Evolutionary conservation across 2,888 invertebrate genomes (phyloP), one percentile per base, ranked within the genome.

Genomic region (Drosophila cracens): DNA sequence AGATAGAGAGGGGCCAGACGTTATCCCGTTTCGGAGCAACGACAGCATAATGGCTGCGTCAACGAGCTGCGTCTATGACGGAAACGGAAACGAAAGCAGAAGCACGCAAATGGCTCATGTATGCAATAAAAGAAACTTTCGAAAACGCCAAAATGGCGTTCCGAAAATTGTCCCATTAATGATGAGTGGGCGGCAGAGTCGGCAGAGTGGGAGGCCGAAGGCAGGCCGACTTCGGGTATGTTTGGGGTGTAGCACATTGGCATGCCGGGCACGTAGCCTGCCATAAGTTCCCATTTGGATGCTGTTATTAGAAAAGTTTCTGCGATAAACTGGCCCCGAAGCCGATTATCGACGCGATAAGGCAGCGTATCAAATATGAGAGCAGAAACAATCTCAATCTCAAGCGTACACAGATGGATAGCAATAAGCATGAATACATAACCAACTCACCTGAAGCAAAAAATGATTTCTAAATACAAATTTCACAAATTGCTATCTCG

Each of bases 121-220:
- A 87, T 86, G 89, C 87, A 91, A 91, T 91, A 91, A 91, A 91
- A 84, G 82, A 89, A 91, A 90, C 78, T 91, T 90, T 87, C 77
- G 81, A 90, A 91, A 87, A 91, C 79, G 83, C 77, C 89, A 82
- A 82, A 88, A 90, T 83, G 89, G 82, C 82, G 82, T 83, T 90
- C 81, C 88, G 82, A 90, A 81, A 88, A 89, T 90, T 88, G 87
- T 73, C 76, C 86, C 78, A 76, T 82, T 76, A 83, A 88, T 81
- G 90, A 69, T 64, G 70, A 74, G 77, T 65, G 73, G 74, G 69
- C 61, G 48, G 43, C 2, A 31, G 18, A 46, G n/a, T 10, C 31
- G 31, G 21, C 29, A 13, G 27, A 21, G 51, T n/a, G 33, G 29
- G 16, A 31, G 8, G 31, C 29, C 31, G 0, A 3, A 33, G n/a